These are phyloP conservation scores for Diabrotica virgifera DNA, from an alignment of 1,140 invertebrate genomes.

Conservation along the genomic window DNA sequence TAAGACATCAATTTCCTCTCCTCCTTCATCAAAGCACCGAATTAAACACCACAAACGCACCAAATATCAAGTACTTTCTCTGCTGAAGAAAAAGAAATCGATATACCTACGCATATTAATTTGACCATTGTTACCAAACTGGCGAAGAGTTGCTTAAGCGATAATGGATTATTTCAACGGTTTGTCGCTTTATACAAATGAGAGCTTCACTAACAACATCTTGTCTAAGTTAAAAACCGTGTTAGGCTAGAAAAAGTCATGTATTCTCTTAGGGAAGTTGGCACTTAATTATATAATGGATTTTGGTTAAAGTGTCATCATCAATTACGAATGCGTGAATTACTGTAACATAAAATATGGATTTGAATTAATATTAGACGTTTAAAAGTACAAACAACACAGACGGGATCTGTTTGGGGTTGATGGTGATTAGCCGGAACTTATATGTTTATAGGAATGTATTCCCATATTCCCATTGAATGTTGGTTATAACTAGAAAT, in stretches of 20 bases:
- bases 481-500: no score
- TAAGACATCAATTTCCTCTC: no score
- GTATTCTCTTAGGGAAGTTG: not conserved
- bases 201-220: not conserved
- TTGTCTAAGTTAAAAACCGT: not conserved
- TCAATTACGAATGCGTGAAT: no score
- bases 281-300: no score
- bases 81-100: not conserved
- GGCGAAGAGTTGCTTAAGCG: not conserved
- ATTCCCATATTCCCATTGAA: no score
- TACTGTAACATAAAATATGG: no score
- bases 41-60: not conserved
- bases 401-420: no score
- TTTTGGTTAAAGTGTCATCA: no score
- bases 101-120: constrained; percentile 3
- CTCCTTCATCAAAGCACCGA: not conserved
- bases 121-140: constrained; percentile 1
- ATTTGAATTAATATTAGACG: no score
- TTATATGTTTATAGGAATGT: no score
- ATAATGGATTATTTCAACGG: not conserved
- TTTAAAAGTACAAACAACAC: no score
- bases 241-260: not conserved
- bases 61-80: not conserved
- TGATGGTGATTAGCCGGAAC: no score
- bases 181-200: not conserved